Base-by-base conservation (phyloP, 1,140 invertebrate species). In the Trinorchestia longiramus region DNA sequence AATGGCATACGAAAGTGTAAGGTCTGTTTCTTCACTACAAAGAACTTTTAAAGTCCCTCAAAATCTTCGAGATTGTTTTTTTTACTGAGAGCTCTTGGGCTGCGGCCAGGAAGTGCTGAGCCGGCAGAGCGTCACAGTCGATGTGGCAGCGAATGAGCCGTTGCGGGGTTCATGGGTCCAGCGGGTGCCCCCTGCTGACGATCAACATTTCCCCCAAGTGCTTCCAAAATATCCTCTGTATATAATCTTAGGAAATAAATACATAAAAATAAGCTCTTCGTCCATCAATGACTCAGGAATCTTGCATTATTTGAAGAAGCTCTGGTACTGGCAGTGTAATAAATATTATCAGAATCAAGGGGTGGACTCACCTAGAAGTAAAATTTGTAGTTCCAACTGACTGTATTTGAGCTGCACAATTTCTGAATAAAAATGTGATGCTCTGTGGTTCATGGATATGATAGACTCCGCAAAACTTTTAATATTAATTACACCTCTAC, bases 91-190 rank as follows among this genome's bases (percentile, higher is more conserved):
- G 62, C 8, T 77, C 62, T 77, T 77, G 62, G 62, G 15, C 62
- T 77, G 62, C 15, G 36, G 62, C 62, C 62, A 77, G 62, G 62
- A 77, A 77, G 62, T 28, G 62, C 11, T 3, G 62, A 77, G 62
- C 28, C 6, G 44, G 19, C 40, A 8, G 44, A 6, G 36, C 92
- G 92, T 94, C 92, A 94, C 92, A 94, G 92, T 45, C 92, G 43
- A 94, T 94, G 92, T 44, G 40, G 92, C 92, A 94, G 44, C 92
- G 92, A 36, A 94, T 94, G 92, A 94, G 92, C 6, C 92, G 92
- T 94, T 42, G n/a, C n/a, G 88, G 62, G 62, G 15, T 77, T 41
- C 88, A 41, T 41, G 11, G 43, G 15, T 90, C 88, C 88, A 42
- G 41, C 19, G 15, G 62, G 62, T 77, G 62, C 62, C 62, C 62